Evolutionary conservation across 2,888 invertebrate species (phyloP).

Genomic region (Mallateleia sp.): DNA sequence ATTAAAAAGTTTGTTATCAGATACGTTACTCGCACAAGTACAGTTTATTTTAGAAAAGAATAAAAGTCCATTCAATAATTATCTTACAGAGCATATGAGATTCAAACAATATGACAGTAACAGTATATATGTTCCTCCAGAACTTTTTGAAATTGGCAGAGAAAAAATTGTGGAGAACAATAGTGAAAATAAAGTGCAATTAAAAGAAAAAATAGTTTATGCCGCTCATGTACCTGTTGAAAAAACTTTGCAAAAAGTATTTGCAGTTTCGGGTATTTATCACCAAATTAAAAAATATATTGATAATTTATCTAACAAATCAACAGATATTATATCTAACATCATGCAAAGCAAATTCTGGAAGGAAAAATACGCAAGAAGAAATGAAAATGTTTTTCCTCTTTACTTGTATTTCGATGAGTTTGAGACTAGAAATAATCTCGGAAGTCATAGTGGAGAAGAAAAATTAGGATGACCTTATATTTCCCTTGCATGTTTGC

Average conservation of each 20-base stretch:
- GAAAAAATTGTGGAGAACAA: constrained; percentile 7
- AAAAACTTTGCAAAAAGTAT: constrained; percentile 38
- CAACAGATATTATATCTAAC: constrained; percentile 17
- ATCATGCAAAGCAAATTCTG: constrained; percentile 57
- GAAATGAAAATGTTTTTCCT: constrained; percentile 19
- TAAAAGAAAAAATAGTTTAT: constrained; percentile 56
- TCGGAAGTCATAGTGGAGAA: constrained; percentile 60
- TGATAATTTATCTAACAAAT: constrained; percentile 15
- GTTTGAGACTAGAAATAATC: constrained; percentile 47
- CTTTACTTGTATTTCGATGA: constrained; percentile 51
- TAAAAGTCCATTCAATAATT: constrained; percentile 52
- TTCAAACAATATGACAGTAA: constrained; percentile 37
- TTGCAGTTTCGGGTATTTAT: constrained; percentile 7
- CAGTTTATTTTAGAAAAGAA: constrained; percentile 48
- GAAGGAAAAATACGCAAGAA: constrained; percentile 43
- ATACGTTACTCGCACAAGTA: background rate
- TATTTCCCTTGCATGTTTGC: constrained; percentile 47
- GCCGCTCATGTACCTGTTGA: constrained; percentile 64
- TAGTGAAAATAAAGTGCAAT: constrained; percentile 17
- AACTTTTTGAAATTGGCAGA: constrained; percentile 57
- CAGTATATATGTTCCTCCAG: constrained; percentile 46
- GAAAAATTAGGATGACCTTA: constrained; percentile 63
- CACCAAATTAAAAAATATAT: constrained; percentile 34
- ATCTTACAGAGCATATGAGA: constrained; percentile 55
- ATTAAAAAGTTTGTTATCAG: background rate